Evolutionary conservation across 2,888 invertebrate genomes (phyloP), one percentile per base, ranked within the genome.

Genomic region (Tipula lateralis): DNA sequence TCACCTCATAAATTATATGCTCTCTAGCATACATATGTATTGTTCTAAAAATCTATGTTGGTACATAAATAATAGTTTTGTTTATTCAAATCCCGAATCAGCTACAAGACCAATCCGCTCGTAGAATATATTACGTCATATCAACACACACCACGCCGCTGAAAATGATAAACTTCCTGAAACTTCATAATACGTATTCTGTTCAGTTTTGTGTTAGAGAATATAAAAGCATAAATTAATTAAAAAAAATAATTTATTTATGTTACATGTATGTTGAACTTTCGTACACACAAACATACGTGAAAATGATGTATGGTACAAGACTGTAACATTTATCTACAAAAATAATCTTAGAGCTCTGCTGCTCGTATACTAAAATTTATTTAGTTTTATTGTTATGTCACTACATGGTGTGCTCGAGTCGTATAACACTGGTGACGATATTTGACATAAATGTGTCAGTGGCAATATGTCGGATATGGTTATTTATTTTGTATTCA

Each of bases 201-300:
- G n/a, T 44, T 44, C 13, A 13, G 39, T 39, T 44, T 24, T 24
- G 12, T 66, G 66, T 66, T 19, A 66, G 66, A 66, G 24, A 66
- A 66, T 66, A 66, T 24, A 66, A 66, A 66, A 50, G 9, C 66
- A 66, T 66, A 66, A 66, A 66, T 66, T 66, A 66, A 66, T 66
- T 66, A 66, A 19, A 66, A 24, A 66, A 66, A 66, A 66, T 24
- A 66, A 66, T 9, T 66, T 12, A 66, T 66, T 66, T 66, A 50
- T 50, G 50, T 2, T 50, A 50, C 16, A 50, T 50, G 66, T 24
- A 24, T 66, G 19, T 66, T 66, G 66, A 66, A 66, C 66, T 66
- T 66, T 24, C 4, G 9, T 66, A 66, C 24, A 24, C 12, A 24
- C 2, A 9, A 2, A 66, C 9, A 12, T 24, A 24, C 3, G 66